These are phyloP conservation scores for Paguma larvata DNA, from an alignment of 2,797 vertebrate genomes.

Conservation along the genomic window DNA sequence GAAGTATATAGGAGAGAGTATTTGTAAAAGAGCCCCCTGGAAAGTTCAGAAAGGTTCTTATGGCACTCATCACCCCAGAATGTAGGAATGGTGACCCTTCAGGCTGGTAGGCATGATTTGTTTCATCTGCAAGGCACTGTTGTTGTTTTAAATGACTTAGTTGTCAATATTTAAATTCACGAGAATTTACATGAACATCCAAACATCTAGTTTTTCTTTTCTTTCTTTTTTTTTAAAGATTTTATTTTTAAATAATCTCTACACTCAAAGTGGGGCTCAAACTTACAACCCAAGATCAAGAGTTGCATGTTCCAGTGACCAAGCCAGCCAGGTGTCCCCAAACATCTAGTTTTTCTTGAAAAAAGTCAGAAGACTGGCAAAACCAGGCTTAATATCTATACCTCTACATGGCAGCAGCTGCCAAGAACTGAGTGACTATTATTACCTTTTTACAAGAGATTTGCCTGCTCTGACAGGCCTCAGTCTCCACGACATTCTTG, in stretches of 20 bases:
- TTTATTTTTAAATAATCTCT: no score
- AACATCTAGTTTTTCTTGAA: constrained; percentile 18
- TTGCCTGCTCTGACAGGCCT: not conserved
- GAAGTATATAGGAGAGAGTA: not conserved
- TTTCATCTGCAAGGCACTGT: not conserved
- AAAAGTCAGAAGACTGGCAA: not conserved
- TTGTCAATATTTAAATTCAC: not conserved
- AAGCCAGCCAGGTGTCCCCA: no score
- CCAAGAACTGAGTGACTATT: not conserved
- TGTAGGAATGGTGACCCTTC: not conserved
- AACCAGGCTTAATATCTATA: not conserved
- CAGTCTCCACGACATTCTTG: not conserved
- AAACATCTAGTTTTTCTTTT: constrained; percentile 11
- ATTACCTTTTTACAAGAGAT: not conserved
- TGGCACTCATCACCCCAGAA: not conserved
- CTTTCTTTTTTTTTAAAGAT: no score
- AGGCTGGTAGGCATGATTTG: not conserved
- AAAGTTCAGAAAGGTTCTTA: constrained; percentile 21
- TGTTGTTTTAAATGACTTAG: not conserved
- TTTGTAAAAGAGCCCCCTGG: not conserved
- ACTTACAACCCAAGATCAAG: no score
- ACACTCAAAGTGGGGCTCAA: no score
- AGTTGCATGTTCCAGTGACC: no score
- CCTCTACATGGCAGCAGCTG: not conserved
- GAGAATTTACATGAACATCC: not conserved